phyloP scores from a whole-genome alignment of 2,797 vertebrate genomes.

The Lophotriccus pileatus region DNA sequence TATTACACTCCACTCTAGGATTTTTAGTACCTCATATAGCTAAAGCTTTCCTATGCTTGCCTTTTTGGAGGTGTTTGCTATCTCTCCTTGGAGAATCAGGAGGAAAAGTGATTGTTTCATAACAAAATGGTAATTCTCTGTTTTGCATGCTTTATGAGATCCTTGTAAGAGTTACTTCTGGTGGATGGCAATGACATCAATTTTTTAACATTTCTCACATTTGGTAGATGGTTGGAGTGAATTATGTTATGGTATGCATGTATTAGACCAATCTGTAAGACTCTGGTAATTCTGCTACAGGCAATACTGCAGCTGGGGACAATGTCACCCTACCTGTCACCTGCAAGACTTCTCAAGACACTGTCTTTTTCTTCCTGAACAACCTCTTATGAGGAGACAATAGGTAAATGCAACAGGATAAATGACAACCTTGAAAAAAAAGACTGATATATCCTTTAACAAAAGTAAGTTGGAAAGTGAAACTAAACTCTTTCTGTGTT shows the following conservation, averaged over 20 bases:
- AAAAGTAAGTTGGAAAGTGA: neutral
- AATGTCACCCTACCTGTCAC: neutral
- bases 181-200: neutral
- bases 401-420: neutral
- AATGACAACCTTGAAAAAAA: neutral
- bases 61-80: neutral
- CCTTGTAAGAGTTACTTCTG: neutral
- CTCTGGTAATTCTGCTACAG: neutral
- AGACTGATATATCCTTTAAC: neutral
- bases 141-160: neutral
- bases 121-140: neutral
- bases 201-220: neutral
- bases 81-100: neutral
- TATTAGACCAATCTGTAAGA: neutral
- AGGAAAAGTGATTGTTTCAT: neutral
- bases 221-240: neutral
- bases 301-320: neutral
- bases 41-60: neutral
- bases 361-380: neutral
- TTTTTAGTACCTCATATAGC: neutral
- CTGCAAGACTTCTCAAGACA: neutral
- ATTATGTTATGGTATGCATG: accelerated
- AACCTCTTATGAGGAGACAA: neutral
- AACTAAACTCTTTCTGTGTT: neutral
- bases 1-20: neutral